Evolutionary conservation across 1,140 invertebrate genomes (phyloP).

Genomic region (Polyergus mexicanus): DNA sequence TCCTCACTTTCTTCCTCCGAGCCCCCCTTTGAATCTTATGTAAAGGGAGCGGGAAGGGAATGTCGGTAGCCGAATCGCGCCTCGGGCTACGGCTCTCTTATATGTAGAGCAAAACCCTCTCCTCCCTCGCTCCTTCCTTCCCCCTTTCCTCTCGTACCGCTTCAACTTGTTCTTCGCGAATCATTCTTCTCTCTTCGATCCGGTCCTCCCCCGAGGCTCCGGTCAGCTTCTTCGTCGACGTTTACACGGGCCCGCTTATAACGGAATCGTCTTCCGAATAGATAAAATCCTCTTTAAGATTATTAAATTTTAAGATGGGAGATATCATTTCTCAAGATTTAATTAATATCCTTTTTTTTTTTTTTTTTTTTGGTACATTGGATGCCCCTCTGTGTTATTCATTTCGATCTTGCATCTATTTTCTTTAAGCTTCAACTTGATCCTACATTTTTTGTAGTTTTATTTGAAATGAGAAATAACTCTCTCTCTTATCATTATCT

Average conservation of each 20-base stretch:
- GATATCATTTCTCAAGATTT: not conserved
- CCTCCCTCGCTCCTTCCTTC: slow-evolving; percentile 25
- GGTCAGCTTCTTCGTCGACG: slow-evolving; percentile 9
- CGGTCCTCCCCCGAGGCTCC: slow-evolving; percentile 67
- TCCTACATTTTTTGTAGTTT: not conserved
- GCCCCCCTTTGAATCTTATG: slow-evolving; percentile 45
- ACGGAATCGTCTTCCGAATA: slow-evolving; percentile 63
- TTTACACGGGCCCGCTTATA: slow-evolving; percentile 42
- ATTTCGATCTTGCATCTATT: not conserved
- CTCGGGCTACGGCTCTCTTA: slow-evolving; percentile 75
- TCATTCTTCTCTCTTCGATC: slow-evolving; percentile 50
- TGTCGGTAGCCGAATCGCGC: slow-evolving; percentile 76
- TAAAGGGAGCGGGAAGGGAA: slow-evolving; percentile 58
- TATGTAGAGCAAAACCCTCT: slow-evolving; percentile 75
- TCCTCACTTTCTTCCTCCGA: slow-evolving; percentile 21
- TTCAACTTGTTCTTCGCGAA: slow-evolving; percentile 23
- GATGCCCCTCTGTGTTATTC: not conserved
- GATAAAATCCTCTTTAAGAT: slow-evolving; percentile 22
- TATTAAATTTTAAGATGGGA: not conserved
- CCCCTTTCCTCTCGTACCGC: not conserved
- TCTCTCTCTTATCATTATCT: too few species aligned
- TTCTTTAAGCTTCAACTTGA: not conserved
- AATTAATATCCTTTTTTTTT: not conserved
- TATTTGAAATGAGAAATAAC: too few species aligned
- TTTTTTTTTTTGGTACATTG: not conserved